Evolutionary conservation across 23 tunicate genomes (phyloP).

Genomic region (Phallusia fumigata): DNA sequence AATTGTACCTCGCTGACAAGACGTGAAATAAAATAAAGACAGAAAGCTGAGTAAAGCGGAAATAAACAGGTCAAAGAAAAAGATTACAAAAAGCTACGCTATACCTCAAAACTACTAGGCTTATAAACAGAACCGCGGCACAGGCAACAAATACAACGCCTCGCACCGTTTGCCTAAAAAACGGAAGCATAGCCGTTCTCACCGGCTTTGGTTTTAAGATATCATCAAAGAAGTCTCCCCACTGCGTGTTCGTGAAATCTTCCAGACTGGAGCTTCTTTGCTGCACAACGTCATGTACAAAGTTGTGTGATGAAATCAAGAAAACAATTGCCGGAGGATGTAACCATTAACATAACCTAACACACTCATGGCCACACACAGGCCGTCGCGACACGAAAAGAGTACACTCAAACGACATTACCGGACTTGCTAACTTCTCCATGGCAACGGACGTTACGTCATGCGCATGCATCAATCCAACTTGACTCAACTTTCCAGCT

Average conservation of each 20-base stretch:
- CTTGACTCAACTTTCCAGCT: not conserved
- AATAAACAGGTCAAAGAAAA: not conserved
- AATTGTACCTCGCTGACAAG: conserved; percentile 30
- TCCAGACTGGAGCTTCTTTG: conserved; percentile 79
- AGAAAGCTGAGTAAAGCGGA: conserved; percentile 18
- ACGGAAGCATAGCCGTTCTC: conserved; percentile 16
- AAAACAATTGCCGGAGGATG: not conserved
- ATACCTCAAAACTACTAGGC: too few species aligned
- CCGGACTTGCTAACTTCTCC: not conserved
- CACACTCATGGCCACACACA: not conserved
- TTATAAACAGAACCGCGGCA: not conserved
- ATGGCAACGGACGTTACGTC: not conserved
- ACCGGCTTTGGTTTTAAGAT: conserved; percentile 61
- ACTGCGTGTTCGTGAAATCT: conserved; percentile 59
- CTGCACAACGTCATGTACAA: conserved; percentile 14
- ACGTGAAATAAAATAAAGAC: not conserved
- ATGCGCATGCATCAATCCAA: conserved; percentile 1
- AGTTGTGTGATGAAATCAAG: not conserved
- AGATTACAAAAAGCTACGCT: too few species aligned
- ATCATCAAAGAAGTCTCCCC: conserved; percentile 85
- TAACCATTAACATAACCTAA: not conserved
- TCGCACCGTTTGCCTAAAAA: too few species aligned
- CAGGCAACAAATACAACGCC: not conserved
- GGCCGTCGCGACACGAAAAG: not conserved
- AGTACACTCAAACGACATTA: not conserved